Evolutionary conservation across 2,113 vertebrate species (phyloP).

Genomic region (Podilymbus podiceps): DNA sequence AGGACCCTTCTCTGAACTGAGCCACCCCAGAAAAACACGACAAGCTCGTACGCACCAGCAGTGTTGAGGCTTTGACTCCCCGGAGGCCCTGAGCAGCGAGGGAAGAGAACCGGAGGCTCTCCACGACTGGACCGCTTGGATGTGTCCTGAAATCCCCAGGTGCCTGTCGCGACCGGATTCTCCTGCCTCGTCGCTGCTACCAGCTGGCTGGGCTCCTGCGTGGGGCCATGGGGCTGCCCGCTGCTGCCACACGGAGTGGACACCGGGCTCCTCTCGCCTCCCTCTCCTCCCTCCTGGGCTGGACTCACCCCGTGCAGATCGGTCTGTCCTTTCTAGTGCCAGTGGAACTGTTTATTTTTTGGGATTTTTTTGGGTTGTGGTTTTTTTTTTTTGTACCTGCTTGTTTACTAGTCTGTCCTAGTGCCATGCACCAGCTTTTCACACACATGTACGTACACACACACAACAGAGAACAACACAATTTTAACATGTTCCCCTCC

Average conservation of each 20-base stretch:
- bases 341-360: slow-evolving; percentile 68
- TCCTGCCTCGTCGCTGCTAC: neutral
- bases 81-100: neutral
- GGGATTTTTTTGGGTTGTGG: neutral
- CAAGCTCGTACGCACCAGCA: slow-evolving; percentile 74
- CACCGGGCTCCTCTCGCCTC: slow-evolving; percentile 2
- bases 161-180: neutral
- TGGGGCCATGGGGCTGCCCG: neutral
- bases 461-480: slow-evolving; percentile 50
- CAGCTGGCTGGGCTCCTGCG: neutral
- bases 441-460: slow-evolving; percentile 54
- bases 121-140: neutral
- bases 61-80: slow-evolving; percentile 51
- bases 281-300: slow-evolving; percentile 48
- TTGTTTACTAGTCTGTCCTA: slow-evolving; percentile 79
- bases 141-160: slow-evolving; percentile 7
- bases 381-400: slow-evolving; percentile 70
- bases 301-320: slow-evolving; percentile 69
- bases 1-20: slow-evolving; percentile 40
- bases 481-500: slow-evolving; percentile 72
- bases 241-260: neutral
- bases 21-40: slow-evolving; percentile 53
- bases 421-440: slow-evolving; percentile 80
- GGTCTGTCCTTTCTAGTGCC: slow-evolving; percentile 77
- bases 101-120: slow-evolving; percentile 28